Percentiles rank a stretch among this genome's conserved stretches.
These are phyloP conservation scores for Flexamia atlantica DNA, from an alignment of 2,888 invertebrate genomes.

Conservation along the genomic window DNA sequence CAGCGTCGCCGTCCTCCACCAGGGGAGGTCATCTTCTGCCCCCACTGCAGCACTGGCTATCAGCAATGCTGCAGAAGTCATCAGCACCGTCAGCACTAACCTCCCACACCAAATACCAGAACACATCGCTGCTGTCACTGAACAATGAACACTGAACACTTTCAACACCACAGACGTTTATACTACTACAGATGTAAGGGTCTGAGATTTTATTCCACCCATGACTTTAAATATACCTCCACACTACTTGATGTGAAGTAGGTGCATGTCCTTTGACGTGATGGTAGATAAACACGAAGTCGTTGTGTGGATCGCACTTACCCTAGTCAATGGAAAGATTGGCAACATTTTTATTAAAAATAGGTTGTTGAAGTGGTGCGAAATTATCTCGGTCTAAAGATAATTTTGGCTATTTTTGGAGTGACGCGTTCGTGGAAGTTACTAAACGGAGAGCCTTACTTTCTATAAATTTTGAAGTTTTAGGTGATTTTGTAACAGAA, in stretches of 20 bases:
- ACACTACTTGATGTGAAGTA: constrained; percentile 11
- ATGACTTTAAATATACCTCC: background rate
- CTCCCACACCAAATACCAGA: too few relatives aligned
- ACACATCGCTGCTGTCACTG: background rate
- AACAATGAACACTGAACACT: background rate
- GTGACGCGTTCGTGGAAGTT: too few relatives aligned
- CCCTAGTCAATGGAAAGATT: background rate
- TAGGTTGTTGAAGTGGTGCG: background rate
- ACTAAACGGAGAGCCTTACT: too few relatives aligned
- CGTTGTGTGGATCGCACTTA: background rate
- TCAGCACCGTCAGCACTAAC: too few relatives aligned
- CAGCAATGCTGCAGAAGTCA: background rate
- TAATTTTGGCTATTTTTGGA: background rate
- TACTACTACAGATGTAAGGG: background rate
- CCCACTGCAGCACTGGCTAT: background rate
- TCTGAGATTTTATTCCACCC: background rate
- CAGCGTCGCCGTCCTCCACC: constrained; percentile 90
- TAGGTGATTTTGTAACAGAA: too few relatives aligned
- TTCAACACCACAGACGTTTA: too few relatives aligned
- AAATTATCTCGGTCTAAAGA: background rate
- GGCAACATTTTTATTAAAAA: background rate
- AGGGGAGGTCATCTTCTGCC: constrained; percentile 75
- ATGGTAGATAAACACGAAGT: background rate
- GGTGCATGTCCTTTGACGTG: background rate
- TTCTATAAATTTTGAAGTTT: too few relatives aligned